A percentile compares a stretch with the other conserved stretches of the same genome.
These are phyloP conservation scores for Sparus aurata DNA, from an alignment of 2,797 vertebrate genomes.

Conservation along the genomic window DNA sequence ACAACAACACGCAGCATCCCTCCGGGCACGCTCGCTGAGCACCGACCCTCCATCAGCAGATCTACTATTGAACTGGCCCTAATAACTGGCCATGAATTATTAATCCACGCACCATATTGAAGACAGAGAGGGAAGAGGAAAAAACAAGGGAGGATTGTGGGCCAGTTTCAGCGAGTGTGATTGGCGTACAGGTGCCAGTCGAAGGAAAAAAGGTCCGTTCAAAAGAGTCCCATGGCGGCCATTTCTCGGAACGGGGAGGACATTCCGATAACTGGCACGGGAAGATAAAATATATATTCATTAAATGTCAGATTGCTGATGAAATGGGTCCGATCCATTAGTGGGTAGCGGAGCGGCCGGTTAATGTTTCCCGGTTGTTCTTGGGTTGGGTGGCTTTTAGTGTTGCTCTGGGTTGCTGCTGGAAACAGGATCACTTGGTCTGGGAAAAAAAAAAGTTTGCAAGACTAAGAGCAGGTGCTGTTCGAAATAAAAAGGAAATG, in stretches of 20 bases:
- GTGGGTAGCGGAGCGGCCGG: conserved; percentile 83
- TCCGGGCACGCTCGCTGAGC: conserved; percentile 85
- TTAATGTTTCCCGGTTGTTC: conserved; percentile 89
- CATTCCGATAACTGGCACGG: conserved; percentile 89
- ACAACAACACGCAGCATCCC: conserved; percentile 90
- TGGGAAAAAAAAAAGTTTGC: conserved; percentile 68
- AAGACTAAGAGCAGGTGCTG: conserved; percentile 73
- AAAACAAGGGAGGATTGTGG: conserved; percentile 74
- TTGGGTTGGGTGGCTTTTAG: conserved; percentile 86
- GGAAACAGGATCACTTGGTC: conserved; percentile 82
- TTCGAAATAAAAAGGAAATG: conserved; percentile 63
- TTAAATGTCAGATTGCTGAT: conserved; percentile 92
- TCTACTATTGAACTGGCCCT: conserved; percentile 90
- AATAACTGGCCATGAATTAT: conserved; percentile 92
- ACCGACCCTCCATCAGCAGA: conserved; percentile 89
- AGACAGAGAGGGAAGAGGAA: conserved; percentile 80
- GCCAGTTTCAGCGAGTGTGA: conserved; percentile 74
- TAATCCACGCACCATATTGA: conserved; percentile 89
- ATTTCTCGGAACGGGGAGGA: conserved; percentile 90
- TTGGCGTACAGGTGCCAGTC: conserved; percentile 88
- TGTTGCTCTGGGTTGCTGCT: conserved; percentile 75
- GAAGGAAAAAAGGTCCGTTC: conserved; percentile 80
- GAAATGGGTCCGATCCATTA: conserved; percentile 92
- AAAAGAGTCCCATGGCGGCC: conserved; percentile 87
- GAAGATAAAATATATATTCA: conserved; percentile 93